Conservation (phyloP, 2,888 invertebrate species). For the Caenorhabditis sp. region DNA sequence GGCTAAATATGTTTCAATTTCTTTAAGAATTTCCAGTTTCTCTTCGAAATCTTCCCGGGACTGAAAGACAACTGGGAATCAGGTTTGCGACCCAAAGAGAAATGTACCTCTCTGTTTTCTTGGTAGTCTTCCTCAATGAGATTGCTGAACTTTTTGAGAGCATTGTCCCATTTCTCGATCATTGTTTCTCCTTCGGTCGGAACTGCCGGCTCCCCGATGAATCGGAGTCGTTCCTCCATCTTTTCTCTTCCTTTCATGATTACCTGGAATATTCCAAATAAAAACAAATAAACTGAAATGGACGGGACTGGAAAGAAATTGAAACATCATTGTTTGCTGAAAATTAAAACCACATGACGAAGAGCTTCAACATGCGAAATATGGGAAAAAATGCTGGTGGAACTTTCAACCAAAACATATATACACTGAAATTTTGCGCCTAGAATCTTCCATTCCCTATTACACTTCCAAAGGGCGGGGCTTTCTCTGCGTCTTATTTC, state of each 20-base stretch:
- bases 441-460: neutral
- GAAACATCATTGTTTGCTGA: no score
- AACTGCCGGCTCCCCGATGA: neutral
- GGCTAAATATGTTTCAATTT: conserved; percentile 15
- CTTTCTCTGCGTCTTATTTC: neutral
- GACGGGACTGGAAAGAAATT: no score
- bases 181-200: neutral
- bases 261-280: neutral
- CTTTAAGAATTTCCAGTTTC: conserved; percentile 20
- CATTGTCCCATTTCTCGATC: conserved; percentile 13
- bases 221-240: conserved; percentile 3
- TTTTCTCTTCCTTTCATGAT: conserved; percentile 5
- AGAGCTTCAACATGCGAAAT: neutral
- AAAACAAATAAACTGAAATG: no score
- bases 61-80: neutral
- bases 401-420: no score
- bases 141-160: conserved; percentile 13
- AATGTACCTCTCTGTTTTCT: conserved; percentile 21
- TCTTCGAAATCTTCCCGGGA: conserved; percentile 4
- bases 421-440: neutral
- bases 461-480: no score
- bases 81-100: neutral
- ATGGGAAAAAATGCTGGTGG: neutral
- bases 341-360: no score
- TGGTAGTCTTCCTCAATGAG: conserved; percentile 17